Evolutionary conservation across 2,888 invertebrate genomes (phyloP), one percentile per base, ranked within the genome.

Genomic region (Napeogenes inachia): DNA sequence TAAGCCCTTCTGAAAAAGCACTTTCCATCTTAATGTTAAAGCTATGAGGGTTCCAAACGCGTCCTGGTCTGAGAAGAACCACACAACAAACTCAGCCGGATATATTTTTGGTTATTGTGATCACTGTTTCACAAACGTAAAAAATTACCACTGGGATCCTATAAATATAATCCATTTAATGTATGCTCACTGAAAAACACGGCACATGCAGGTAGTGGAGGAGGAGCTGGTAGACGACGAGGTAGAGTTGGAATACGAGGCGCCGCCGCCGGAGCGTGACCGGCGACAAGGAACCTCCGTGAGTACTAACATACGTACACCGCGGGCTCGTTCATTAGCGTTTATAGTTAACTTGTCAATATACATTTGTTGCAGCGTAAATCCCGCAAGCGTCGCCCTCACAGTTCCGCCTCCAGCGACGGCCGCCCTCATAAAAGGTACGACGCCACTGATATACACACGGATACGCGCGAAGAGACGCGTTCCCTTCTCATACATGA

Each of bases 181-280:
- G 21, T 21, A 21, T 21, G 21, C 21, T 21, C 21, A 35, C 4
- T 35, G 0, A 35, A 35, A 35, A 35, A 45, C n/a, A 45, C 2
- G 30, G 5, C 13, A 4, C 3, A 13, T 54, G 46, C 63, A 71
- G 71, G 67, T 70, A 47, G 66, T 80, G 50, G 82, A 81, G 66
- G 81, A 81, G 70, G 83, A 81, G 55, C 68, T 83, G 66, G 71
- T 68, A 13, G 80, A 79, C n/a, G 82, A 81, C 60, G 83, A 80
- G 61, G 77, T 81, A 13, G 80, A 81, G 64, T 76, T 84, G 54
- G 76, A 78, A 0, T 74, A 74, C 59, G 71, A 69, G 10, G 50
- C 50, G 3, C 50, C 30, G 10, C 30, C 30, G 10, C 30, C 50
- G 30, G 50, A 21, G 50, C 21, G 50, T 4, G 50, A 46, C 66